Evolutionary conservation across 2,113 vertebrate genomes (phyloP).

Genomic region (Ceyx melanurus): DNA sequence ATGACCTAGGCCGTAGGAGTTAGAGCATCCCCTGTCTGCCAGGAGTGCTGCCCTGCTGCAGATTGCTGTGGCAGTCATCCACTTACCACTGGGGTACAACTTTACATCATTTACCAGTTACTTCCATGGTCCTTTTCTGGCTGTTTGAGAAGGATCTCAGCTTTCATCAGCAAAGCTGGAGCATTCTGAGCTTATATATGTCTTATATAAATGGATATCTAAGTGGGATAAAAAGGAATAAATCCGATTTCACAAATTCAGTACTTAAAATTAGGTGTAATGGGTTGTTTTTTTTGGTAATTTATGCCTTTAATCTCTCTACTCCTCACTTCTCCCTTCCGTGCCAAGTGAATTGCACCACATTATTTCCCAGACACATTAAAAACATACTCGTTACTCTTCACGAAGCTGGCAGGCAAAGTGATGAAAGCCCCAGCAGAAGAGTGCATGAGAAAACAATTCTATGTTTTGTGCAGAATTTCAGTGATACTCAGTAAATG

Average conservation of each 20-base stretch:
- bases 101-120: neutral
- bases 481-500: neutral
- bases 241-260: neutral
- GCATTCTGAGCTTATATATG: neutral
- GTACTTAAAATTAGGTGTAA: neutral
- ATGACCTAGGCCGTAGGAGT: neutral
- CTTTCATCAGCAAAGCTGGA: neutral
- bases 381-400: neutral
- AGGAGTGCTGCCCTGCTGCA: neutral
- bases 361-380: neutral
- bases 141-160: neutral
- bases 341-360: neutral
- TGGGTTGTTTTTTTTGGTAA: neutral
- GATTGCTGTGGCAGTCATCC: too few species aligned
- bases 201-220: neutral
- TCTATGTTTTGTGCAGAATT: neutral
- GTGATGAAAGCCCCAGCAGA: neutral
- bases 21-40: too few species aligned
- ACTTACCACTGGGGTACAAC: neutral
- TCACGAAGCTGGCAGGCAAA: neutral
- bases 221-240: neutral
- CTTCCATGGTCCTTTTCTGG: accelerated
- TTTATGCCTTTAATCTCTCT: neutral
- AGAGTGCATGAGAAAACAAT: neutral
- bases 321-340: neutral